A percentile compares a stretch with the other conserved stretches of the same genome.
phyloP scores from a whole-genome alignment of 2,888 invertebrate genomes.

The Zaprionus bogoriensis region DNA sequence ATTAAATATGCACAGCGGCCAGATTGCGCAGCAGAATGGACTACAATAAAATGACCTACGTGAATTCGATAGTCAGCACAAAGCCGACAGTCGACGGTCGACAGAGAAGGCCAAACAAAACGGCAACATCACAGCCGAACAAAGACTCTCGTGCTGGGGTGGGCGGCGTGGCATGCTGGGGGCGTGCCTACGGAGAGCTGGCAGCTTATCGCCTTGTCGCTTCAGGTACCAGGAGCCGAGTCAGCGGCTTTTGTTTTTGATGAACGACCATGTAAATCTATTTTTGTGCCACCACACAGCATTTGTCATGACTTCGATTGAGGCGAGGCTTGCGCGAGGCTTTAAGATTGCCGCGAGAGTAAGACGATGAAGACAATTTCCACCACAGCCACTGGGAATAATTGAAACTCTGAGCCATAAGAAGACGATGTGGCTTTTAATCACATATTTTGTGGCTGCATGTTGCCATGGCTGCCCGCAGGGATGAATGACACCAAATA shows the following conservation, averaged over 20 bases:
- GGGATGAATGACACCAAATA: not conserved
- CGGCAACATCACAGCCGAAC: conserved; percentile 50
- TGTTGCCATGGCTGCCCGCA: not conserved
- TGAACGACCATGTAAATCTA: conserved; percentile 71
- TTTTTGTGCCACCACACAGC: conserved; percentile 45
- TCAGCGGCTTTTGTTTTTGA: conserved; percentile 66
- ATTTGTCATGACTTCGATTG: conserved; percentile 65
- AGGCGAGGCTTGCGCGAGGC: not conserved
- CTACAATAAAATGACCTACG: conserved; percentile 67
- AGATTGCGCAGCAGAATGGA: conserved; percentile 56
- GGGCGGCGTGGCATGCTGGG: not conserved
- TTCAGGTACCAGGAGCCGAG: conserved; percentile 50
- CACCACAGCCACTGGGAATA: conserved; percentile 14
- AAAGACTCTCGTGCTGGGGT: conserved; percentile 31
- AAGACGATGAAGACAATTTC: conserved; percentile 5
- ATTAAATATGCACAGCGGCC: conserved; percentile 71
- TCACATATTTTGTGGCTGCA: not conserved
- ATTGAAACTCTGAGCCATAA: conserved; percentile 40
- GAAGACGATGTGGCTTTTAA: conserved; percentile 9
- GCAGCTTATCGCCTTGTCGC: conserved; percentile 48
- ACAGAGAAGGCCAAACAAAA: conserved; percentile 50
- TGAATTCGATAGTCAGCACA: conserved; percentile 60
- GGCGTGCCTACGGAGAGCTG: not conserved
- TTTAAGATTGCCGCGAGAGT: not conserved
- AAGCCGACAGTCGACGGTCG: conserved; percentile 12